These are phyloP conservation scores for Macrochelys suwanniensis DNA, from an alignment of 2,797 vertebrate species.

Conservation along the genomic window DNA sequence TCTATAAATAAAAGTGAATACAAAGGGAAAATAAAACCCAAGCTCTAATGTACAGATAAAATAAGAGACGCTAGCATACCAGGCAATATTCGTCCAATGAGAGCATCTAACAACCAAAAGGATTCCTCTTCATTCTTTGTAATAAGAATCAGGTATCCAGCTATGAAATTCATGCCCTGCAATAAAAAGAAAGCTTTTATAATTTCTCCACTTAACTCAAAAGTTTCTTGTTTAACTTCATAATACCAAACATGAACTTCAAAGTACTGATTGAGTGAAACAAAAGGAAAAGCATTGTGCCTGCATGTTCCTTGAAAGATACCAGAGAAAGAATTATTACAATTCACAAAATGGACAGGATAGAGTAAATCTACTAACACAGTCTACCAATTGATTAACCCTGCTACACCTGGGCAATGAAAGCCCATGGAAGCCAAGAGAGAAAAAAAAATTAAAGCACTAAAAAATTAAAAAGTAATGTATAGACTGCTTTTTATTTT, in stretches of 20 bases:
- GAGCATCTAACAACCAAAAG: conserved; percentile 95
- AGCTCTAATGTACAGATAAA: not conserved
- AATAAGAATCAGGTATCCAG: conserved; percentile 94
- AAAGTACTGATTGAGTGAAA: not conserved
- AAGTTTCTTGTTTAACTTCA: conserved; percentile 5
- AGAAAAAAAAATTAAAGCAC: not conserved
- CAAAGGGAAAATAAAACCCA: conserved; percentile 2
- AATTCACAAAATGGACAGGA: not conserved
- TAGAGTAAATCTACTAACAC: not conserved
- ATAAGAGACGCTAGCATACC: conserved; percentile 79
- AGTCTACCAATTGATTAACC: not conserved
- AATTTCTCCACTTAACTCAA: not conserved
- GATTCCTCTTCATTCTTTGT: conserved; percentile 95
- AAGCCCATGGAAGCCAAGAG: not conserved
- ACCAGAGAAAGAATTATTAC: not conserved
- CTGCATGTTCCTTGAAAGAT: not conserved
- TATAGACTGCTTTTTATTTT: not conserved
- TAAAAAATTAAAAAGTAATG: not conserved
- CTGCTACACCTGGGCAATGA: not conserved
- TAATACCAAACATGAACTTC: not conserved
- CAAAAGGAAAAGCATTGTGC: not conserved
- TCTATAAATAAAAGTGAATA: not conserved
- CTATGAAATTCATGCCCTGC: conserved; percentile 98
- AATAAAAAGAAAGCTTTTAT: conserved; percentile 51
- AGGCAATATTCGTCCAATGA: conserved; percentile 92